phyloP scores from a whole-genome alignment of 1,140 invertebrate species.

The Phymorhynchus buccinoides region DNA sequence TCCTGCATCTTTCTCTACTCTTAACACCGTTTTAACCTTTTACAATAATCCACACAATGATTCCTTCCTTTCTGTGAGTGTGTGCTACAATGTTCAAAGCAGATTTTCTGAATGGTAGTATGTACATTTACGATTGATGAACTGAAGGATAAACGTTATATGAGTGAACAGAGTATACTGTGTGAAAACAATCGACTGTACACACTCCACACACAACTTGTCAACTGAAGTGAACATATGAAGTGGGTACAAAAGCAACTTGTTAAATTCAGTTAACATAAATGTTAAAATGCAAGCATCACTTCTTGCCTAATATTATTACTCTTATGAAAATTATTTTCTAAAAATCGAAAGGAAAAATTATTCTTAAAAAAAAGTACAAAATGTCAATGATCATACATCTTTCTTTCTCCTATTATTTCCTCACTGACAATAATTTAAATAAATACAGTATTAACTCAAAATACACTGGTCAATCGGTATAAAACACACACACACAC shows the following conservation, averaged over 20 bases:
- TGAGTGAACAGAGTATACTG: background rate
- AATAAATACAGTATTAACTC: too few relatives aligned
- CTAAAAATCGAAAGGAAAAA: background rate
- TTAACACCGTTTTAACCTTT: too few relatives aligned
- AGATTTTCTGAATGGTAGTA: background rate
- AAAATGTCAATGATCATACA: background rate
- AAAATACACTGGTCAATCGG: too few relatives aligned
- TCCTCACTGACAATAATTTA: too few relatives aligned
- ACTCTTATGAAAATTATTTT: background rate
- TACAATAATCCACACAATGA: too few relatives aligned
- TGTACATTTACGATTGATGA: background rate
- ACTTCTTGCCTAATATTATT: background rate
- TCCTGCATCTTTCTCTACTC: too few relatives aligned
- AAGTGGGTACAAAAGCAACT: too few relatives aligned
- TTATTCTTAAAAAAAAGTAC: background rate
- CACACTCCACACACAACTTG: background rate
- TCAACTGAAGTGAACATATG: background rate
- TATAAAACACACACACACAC: too few relatives aligned
- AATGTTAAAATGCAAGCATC: background rate
- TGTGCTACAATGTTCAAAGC: background rate
- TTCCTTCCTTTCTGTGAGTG: too few relatives aligned
- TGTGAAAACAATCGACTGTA: background rate
- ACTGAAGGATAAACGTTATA: background rate
- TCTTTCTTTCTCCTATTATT: background rate
- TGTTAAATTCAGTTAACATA: background rate